Evolutionary conservation across 2,888 invertebrate species (phyloP).

Genomic region (Ommatoiulus sabulosus): DNA sequence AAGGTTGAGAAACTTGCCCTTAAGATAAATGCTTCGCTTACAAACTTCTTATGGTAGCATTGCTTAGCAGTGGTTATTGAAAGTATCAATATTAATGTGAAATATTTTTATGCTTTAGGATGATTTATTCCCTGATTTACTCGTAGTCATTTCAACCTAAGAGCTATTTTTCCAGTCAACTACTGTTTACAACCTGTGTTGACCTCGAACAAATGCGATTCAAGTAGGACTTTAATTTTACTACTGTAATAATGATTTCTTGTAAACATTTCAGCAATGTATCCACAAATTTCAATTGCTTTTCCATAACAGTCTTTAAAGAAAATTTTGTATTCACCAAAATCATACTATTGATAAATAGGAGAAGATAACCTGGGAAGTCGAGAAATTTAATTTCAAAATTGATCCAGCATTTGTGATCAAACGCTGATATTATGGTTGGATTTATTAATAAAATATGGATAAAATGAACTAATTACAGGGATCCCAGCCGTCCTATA

Average conservation of each 20-base stretch:
- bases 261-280: conserved; percentile 14
- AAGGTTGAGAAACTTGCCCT: neutral
- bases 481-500: neutral
- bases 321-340: neutral
- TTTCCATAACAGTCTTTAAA: neutral
- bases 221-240: conserved; percentile 8
- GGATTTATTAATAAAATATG: neutral
- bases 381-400: neutral
- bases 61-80: neutral
- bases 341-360: neutral
- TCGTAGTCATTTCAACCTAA: conserved; percentile 66
- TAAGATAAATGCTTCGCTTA: neutral
- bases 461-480: neutral
- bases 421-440: neutral
- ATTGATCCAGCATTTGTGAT: neutral
- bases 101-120: conserved; percentile 68
- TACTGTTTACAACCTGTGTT: neutral
- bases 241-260: neutral
- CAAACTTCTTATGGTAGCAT: neutral
- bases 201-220: neutral
- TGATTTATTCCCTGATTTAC: conserved; percentile 76
- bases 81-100: neutral
- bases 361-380: neutral
- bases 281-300: neutral
- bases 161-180: neutral